These are phyloP conservation scores for Paramisgurnus dabryanus DNA, from an alignment of 2,113 vertebrate genomes.

Conservation along the genomic window DNA sequence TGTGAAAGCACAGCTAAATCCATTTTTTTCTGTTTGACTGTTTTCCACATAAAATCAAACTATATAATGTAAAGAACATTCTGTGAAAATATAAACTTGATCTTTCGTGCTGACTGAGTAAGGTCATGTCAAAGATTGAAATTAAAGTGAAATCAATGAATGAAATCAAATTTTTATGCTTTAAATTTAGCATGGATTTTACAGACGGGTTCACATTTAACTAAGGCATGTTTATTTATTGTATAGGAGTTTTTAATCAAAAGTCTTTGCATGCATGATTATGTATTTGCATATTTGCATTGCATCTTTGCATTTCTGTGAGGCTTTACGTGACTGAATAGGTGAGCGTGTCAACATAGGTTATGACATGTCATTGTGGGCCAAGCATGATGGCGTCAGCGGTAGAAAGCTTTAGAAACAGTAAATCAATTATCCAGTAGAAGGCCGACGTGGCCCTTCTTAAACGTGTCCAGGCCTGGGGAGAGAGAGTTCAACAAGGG, in stretches of 20 bases:
- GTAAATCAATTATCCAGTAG: slow-evolving; percentile 31
- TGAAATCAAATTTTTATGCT: too few relatives aligned
- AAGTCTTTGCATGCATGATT: not conserved
- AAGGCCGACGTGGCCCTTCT: slow-evolving; percentile 21
- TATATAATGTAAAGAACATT: too few relatives aligned
- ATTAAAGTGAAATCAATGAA: too few relatives aligned
- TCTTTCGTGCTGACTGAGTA: too few relatives aligned
- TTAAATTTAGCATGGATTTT: too few relatives aligned
- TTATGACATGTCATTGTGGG: slow-evolving; percentile 26
- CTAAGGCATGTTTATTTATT: not conserved
- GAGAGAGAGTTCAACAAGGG: slow-evolving; percentile 43
- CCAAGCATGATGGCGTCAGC: slow-evolving; percentile 18
- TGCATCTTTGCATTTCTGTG: not conserved
- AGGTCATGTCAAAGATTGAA: too few relatives aligned
- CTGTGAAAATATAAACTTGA: too few relatives aligned
- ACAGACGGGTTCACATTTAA: too few relatives aligned
- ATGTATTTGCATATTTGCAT: slow-evolving; percentile 5
- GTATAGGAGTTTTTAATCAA: not conserved
- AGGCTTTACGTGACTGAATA: slow-evolving; percentile 26
- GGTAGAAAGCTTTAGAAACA: slow-evolving; percentile 10
- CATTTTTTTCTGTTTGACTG: too few relatives aligned
- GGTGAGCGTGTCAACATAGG: slow-evolving; percentile 15
- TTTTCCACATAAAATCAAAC: too few relatives aligned
- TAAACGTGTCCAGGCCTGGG: slow-evolving; percentile 45
- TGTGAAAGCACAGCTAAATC: too few relatives aligned